Percentiles rank a stretch among this genome's conserved stretches.
Evolutionary conservation across 2,113 vertebrate species (phyloP).

Genomic region (Phycodurus eques): DNA sequence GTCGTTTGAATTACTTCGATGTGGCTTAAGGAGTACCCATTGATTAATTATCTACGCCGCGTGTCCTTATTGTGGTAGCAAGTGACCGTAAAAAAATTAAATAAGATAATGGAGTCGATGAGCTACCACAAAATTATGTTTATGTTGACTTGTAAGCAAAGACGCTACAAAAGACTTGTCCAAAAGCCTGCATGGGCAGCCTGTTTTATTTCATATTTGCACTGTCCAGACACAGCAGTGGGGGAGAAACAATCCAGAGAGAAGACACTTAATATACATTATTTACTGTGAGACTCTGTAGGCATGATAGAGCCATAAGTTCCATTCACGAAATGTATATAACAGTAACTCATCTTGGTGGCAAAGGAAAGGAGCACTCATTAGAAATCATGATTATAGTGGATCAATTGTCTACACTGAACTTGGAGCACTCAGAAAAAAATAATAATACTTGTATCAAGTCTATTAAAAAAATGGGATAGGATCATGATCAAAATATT

Average conservation of each 20-base stretch:
- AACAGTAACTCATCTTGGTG: conserved; percentile 38
- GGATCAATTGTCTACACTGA: conserved; percentile 40
- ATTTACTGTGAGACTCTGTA: conserved; percentile 38
- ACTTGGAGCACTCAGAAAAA: conserved; percentile 43
- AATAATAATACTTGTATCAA: not conserved
- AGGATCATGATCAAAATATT: conserved; percentile 46
- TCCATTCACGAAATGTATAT: conserved; percentile 46
- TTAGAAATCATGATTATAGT: conserved; percentile 43
- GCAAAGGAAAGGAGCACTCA: conserved; percentile 31
- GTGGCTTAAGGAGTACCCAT: too few relatives aligned
- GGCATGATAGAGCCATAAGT: conserved; percentile 34
- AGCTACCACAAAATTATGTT: not conserved
- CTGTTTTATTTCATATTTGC: conserved; percentile 63
- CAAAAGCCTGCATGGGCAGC: conserved; percentile 50
- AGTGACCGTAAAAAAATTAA: too few relatives aligned
- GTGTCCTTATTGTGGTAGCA: too few relatives aligned
- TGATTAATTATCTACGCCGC: too few relatives aligned
- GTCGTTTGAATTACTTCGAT: too few relatives aligned
- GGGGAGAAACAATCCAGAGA: conserved; percentile 56
- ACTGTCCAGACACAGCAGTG: conserved; percentile 61
- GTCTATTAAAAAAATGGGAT: conserved; percentile 12
- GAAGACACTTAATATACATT: conserved; percentile 58
- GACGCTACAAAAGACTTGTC: conserved; percentile 22
- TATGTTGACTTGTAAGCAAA: conserved; percentile 9
- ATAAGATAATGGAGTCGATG: too few relatives aligned